phyloP scores from a whole-genome alignment of 2,888 invertebrate genomes.

The Luperina testacea region DNA sequence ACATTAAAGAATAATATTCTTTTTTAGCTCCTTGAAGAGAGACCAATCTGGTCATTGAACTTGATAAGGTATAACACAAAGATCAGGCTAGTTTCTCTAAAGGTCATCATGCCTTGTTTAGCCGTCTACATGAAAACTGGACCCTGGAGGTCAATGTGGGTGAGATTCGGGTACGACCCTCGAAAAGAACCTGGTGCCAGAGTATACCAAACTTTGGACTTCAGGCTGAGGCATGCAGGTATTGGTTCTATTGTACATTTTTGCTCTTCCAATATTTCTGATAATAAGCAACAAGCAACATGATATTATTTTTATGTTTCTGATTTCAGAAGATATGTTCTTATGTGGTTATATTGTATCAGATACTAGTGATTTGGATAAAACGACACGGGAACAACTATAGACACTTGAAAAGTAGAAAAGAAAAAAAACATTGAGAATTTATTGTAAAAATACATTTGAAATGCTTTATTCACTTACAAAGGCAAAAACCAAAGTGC shows the following conservation, averaged over 20 bases:
- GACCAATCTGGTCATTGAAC: constrained; percentile 97
- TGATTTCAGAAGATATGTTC: too few relatives aligned
- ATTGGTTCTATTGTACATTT: constrained; percentile 53
- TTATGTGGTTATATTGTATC: background rate
- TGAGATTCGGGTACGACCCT: constrained; percentile 97
- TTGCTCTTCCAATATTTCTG: background rate
- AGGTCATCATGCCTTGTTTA: constrained; percentile 94
- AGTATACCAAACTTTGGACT: constrained; percentile 97
- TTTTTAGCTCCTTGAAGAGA: constrained; percentile 93
- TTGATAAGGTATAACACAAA: constrained; percentile 92
- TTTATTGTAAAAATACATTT: background rate
- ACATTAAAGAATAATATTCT: background rate
- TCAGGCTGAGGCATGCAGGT: constrained; percentile 92
- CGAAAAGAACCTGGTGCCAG: constrained; percentile 94
- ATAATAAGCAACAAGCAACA: background rate
- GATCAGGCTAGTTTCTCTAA: constrained; percentile 91
- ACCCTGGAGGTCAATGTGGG: constrained; percentile 98
- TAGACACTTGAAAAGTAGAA: background rate
- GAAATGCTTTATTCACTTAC: background rate
- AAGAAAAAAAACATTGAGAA: background rate
- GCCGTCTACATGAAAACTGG: constrained; percentile 97
- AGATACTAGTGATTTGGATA: background rate
- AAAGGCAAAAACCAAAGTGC: background rate
- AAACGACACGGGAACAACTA: background rate
- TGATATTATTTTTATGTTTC: background rate